phyloP scores from a whole-genome alignment of 2,888 invertebrate species.

The Tachina grossa region DNA sequence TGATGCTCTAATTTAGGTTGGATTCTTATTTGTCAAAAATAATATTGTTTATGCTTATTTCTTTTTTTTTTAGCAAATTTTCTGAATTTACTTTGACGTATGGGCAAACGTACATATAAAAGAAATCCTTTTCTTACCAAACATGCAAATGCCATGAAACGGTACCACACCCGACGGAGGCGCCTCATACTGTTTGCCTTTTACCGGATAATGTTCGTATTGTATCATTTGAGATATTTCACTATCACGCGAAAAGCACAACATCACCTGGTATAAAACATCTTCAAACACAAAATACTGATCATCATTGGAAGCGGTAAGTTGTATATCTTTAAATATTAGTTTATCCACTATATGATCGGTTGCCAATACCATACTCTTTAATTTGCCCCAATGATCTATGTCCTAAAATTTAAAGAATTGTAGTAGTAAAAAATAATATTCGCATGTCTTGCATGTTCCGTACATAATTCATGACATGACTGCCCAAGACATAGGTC shows the following conservation, averaged over 20 bases:
- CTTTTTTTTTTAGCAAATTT: too few relatives aligned
- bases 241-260: slow-evolving; percentile 95
- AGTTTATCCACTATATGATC: slow-evolving; percentile 97
- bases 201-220: slow-evolving; percentile 81
- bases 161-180: slow-evolving; percentile 98
- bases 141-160: slow-evolving; percentile 99
- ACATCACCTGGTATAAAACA: slow-evolving; percentile 94
- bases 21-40: too few relatives aligned
- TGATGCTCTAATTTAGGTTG: too few relatives aligned
- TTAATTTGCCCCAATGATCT: slow-evolving; percentile 91
- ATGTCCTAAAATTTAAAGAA: slow-evolving; percentile 84
- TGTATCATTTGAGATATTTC: slow-evolving; percentile 90
- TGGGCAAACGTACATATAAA: background rate
- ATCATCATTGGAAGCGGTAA: slow-evolving; percentile 98
- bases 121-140: slow-evolving; percentile 86
- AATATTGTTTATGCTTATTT: too few relatives aligned
- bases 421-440: background rate
- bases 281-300: slow-evolving; percentile 99
- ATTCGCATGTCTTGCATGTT: background rate
- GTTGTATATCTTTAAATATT: slow-evolving; percentile 96
- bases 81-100: background rate
- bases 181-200: slow-evolving; percentile 82
- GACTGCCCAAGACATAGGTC: slow-evolving; percentile 93
- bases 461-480: slow-evolving; percentile 83
- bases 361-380: slow-evolving; percentile 91